phyloP scores from a whole-genome alignment of 2,888 invertebrate genomes.

The Mycogona germanica region DNA sequence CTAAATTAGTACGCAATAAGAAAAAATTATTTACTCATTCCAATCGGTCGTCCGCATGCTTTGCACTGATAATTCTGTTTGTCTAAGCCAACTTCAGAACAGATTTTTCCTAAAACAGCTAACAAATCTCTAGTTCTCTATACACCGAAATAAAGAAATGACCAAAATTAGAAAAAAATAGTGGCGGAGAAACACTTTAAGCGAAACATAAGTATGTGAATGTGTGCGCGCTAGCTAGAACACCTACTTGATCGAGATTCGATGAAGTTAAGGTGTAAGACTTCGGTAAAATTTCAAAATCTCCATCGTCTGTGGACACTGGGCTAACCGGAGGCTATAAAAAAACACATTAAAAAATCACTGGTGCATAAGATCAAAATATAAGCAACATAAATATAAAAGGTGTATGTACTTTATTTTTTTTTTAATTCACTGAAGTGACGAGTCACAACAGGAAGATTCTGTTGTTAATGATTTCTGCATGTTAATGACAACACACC shows the following conservation, averaged over 20 bases:
- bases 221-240: not conserved
- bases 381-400: not conserved
- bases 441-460: not conserved
- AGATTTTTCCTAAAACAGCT: constrained; percentile 28
- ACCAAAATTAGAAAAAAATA: not conserved
- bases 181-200: too few species aligned
- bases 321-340: not conserved
- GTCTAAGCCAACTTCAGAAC: constrained; percentile 64
- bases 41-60: constrained; percentile 53
- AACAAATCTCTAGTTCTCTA: constrained; percentile 26
- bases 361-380: not conserved
- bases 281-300: constrained; percentile 27
- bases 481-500: not conserved
- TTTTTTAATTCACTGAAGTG: not conserved
- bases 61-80: constrained; percentile 76
- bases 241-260: constrained; percentile 23
- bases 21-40: constrained; percentile 56
- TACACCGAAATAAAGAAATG: not conserved
- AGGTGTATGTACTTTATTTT: not conserved
- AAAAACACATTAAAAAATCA: not conserved
- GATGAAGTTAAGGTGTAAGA: constrained; percentile 20
- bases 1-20: too few species aligned
- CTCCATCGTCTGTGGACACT: constrained; percentile 20
- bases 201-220: not conserved
- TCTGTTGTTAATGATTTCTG: not conserved